Evolutionary conservation across 1,140 invertebrate genomes (phyloP).

Genomic region (Subanguina moxae): DNA sequence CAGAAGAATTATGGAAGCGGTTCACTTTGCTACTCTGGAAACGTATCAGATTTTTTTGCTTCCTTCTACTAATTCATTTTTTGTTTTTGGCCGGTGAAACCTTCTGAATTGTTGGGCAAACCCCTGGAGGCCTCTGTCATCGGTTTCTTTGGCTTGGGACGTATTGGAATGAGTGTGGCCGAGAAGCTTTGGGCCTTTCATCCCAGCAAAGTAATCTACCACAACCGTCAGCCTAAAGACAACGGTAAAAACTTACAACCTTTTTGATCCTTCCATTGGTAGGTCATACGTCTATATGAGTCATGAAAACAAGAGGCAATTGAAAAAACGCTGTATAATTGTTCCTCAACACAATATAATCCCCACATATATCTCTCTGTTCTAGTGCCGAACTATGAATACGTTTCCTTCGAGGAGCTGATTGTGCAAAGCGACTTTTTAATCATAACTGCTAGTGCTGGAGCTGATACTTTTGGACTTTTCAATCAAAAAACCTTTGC

Average conservation of each 20-base stretch:
- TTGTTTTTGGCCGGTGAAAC: conserved; percentile 79
- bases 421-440: conserved; percentile 75
- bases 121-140: conserved; percentile 74
- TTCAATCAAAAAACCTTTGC: conserved; percentile 72
- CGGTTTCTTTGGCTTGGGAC: conserved; percentile 69
- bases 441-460: conserved; percentile 71
- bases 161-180: conserved; percentile 62
- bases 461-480: conserved; percentile 71
- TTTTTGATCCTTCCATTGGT: too few relatives aligned
- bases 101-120: conserved; percentile 81
- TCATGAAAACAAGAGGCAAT: too few relatives aligned
- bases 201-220: conserved; percentile 55
- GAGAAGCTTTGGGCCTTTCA: conserved; percentile 58
- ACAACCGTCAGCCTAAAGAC: conserved; percentile 35
- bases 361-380: too few relatives aligned
- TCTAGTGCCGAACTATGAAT: conserved; percentile 56
- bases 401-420: conserved; percentile 71
- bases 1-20: conserved; percentile 31
- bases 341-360: too few relatives aligned
- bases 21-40: conserved; percentile 30
- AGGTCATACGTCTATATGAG: too few relatives aligned
- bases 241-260: too few relatives aligned
- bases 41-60: not conserved
- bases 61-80: conserved; percentile 59
- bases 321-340: too few relatives aligned